Evolutionary conservation across 2,797 vertebrate species (phyloP).

Genomic region (Phalanger gymnotis): DNA sequence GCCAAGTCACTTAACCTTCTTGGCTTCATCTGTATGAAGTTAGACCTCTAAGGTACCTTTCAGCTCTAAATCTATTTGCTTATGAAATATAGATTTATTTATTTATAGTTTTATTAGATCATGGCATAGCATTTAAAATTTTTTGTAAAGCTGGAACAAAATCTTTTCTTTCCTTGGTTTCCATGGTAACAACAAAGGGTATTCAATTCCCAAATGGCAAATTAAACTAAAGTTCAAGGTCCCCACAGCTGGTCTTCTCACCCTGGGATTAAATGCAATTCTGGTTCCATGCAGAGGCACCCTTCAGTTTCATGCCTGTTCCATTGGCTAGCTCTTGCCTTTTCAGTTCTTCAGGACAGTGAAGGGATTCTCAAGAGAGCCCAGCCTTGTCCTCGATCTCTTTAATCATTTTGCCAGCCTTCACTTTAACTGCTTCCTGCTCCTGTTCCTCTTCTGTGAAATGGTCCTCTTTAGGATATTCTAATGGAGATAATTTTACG

Average conservation of each 20-base stretch:
- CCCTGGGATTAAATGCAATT: background rate
- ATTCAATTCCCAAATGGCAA: background rate
- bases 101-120: background rate
- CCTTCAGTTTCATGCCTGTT: background rate
- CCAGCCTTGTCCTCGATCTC: background rate
- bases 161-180: constrained; percentile 34
- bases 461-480: background rate
- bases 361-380: background rate
- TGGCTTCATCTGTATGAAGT: background rate
- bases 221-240: background rate
- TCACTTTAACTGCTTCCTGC: background rate
- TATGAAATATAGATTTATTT: background rate
- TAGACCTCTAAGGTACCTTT: background rate
- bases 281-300: background rate
- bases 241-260: background rate
- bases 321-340: background rate
- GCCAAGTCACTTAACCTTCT: background rate
- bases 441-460: background rate
- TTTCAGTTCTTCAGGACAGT: background rate
- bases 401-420: background rate
- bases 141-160: constrained; percentile 24
- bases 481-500: background rate
- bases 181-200: background rate
- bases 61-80: background rate
- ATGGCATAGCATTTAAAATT: background rate